Base-by-base conservation (phyloP, 2,113 vertebrate species). In the Pholis gunnellus region DNA sequence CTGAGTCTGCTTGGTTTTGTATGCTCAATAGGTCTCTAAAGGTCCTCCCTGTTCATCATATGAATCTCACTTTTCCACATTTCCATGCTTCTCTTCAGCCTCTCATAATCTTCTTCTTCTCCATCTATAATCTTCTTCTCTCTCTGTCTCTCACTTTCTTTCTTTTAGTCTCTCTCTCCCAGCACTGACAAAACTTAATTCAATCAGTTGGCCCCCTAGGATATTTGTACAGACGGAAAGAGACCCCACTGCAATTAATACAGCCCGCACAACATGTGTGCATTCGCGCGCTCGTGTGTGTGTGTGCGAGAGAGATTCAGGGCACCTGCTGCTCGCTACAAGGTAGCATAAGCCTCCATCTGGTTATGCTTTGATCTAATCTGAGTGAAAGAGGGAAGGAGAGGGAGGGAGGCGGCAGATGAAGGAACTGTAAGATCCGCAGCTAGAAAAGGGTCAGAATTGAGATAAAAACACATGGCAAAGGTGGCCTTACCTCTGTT, bases 401-500 rank as follows among this genome's bases (percentile, higher is more conserved):
- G 27, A 46, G 44, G 15, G 11, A 50, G 44, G 20, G 34, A 46
- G 44, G 82, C 74, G 25, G 66, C 72, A 77, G 63, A 80, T 57
- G 65, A 79, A 86, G 73, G 77, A 52, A 44, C 27, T 1, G 54
- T 36, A 5, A 54, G 57, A 77, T 36, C 4, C 63, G 44, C 71
- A 40, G 63, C 36, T 60, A 42, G 29, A 60, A 63, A 66, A 42
- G 42, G 15, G 6, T 13, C 13, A 1, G 66, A n/a, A n/a, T n/a
- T n/a, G n/a, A n/a, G n/a, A n/a, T n/a, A n/a, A n/a, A n/a, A 29
- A 68, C 4, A 9, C 18, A 9, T 34, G 63, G 20, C 6, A 31
- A 63, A 72, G 72, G 36, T 48, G 9, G 92, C 94, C 52, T 92
- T 92, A 99, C 98, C 97, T 97, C 96, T 94, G 94, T 98, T 98